These are phyloP conservation scores for Sylvia atricapilla DNA, from an alignment of 2,113 vertebrate genomes.

Conservation along the genomic window DNA sequence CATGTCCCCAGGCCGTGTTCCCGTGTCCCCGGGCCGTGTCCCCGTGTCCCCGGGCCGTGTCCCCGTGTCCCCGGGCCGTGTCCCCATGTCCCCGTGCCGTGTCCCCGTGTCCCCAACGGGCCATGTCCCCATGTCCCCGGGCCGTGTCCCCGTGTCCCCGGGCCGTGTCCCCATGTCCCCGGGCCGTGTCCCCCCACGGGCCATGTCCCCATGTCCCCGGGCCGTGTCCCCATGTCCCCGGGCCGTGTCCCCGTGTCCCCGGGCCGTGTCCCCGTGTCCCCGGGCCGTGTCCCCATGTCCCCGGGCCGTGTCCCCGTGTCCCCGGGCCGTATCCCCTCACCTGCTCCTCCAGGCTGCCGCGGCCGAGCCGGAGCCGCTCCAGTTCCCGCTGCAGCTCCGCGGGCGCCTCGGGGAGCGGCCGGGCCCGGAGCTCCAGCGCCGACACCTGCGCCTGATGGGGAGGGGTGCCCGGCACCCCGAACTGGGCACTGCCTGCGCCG, in stretches of 20 bases:
- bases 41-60: no score
- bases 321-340: not conserved
- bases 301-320: not conserved
- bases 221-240: not conserved
- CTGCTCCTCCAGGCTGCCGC: not conserved
- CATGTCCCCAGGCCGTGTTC: no score
- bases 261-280: not conserved
- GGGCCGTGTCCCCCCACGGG: no score
- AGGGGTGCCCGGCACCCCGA: not conserved
- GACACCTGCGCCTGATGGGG: not conserved
- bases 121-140: not conserved
- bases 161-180: not conserved
- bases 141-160: not conserved
- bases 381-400: not conserved
- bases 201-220: no score
- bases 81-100: not conserved
- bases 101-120: not conserved
- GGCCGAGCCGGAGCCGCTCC: not conserved
- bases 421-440: not conserved
- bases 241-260: not conserved
- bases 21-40: no score
- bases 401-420: not conserved
- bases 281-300: not conserved
- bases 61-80: not conserved
- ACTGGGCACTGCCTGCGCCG: not conserved